Conservation (phyloP, 2,797 vertebrate genomes). For the Pipistrellus pygmaeus region DNA sequence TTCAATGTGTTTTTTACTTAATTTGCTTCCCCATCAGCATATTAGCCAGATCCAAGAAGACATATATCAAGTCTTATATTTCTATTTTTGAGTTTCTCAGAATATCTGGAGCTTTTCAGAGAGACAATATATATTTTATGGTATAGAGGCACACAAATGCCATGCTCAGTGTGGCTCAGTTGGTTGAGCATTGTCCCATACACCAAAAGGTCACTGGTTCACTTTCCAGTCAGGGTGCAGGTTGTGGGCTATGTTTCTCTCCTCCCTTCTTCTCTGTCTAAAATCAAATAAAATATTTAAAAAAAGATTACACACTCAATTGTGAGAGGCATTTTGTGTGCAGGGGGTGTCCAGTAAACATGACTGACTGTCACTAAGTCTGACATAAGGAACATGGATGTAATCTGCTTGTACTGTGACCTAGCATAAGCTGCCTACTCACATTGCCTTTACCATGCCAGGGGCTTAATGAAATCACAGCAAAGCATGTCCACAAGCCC, state of each 20-base stretch:
- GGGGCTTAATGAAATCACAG: neutral
- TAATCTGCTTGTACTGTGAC: neutral
- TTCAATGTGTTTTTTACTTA: neutral
- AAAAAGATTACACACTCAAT: neutral
- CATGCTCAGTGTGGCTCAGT: no score
- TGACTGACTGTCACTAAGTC: neutral
- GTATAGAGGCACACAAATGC: neutral
- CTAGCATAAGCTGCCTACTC: neutral
- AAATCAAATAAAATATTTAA: no score
- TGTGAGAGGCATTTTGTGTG: no score
- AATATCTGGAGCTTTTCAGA: neutral
- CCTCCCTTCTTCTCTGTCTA: no score
- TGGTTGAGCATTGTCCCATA: no score
- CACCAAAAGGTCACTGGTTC: no score
- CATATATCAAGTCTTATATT: neutral
- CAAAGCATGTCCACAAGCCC: neutral
- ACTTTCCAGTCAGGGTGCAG: no score
- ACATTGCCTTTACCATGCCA: neutral
- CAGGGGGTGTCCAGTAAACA: neutral
- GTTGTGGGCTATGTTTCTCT: no score
- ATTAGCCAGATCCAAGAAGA: neutral
- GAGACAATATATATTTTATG: slow-evolving; percentile 40
- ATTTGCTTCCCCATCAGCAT: neutral
- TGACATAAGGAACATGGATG: neutral
- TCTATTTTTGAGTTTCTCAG: neutral